Percentiles rank a stretch among this genome's conserved stretches.
Conservation (phyloP, 2,888 invertebrate species). For the Cyclophora albipunctata region DNA sequence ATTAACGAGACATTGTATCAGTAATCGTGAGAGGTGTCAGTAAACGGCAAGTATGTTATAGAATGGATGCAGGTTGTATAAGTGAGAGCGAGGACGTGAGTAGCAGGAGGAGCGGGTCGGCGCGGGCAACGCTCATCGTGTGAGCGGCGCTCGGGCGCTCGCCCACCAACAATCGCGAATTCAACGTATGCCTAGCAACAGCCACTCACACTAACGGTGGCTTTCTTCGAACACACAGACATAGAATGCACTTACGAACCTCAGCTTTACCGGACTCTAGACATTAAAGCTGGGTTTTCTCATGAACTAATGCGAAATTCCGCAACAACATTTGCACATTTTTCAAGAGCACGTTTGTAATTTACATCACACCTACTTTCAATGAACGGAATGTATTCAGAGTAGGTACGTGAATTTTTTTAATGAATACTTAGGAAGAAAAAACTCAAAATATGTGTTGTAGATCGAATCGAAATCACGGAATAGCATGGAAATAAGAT, state of each 20-base stretch:
- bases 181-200: slow-evolving; percentile 68
- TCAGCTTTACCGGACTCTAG: slow-evolving; percentile 43
- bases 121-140: slow-evolving; percentile 72
- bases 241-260: slow-evolving; percentile 42
- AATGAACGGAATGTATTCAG: slow-evolving; percentile 26
- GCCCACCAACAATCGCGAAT: slow-evolving; percentile 65
- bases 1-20: slow-evolving; percentile 35
- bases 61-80: slow-evolving; percentile 15
- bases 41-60: slow-evolving; percentile 28
- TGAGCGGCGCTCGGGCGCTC: slow-evolving; percentile 54
- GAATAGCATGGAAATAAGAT: slow-evolving; percentile 57
- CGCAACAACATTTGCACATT: slow-evolving; percentile 20
- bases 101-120: slow-evolving; percentile 25
- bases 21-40: slow-evolving; percentile 42
- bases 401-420: slow-evolving; percentile 32
- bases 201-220: slow-evolving; percentile 56
- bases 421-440: slow-evolving; percentile 27
- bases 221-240: slow-evolving; percentile 51
- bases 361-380: slow-evolving; percentile 26
- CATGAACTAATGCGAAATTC: slow-evolving; percentile 27
- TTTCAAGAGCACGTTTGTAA: slow-evolving; percentile 26
- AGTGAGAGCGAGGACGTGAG: slow-evolving; percentile 2
- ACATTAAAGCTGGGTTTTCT: slow-evolving; percentile 38
- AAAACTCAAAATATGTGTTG: slow-evolving; percentile 26
- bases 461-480: slow-evolving; percentile 49